These are phyloP conservation scores for Aleiodes sp. DNA, from an alignment of 1,140 invertebrate species.

Conservation along the genomic window DNA sequence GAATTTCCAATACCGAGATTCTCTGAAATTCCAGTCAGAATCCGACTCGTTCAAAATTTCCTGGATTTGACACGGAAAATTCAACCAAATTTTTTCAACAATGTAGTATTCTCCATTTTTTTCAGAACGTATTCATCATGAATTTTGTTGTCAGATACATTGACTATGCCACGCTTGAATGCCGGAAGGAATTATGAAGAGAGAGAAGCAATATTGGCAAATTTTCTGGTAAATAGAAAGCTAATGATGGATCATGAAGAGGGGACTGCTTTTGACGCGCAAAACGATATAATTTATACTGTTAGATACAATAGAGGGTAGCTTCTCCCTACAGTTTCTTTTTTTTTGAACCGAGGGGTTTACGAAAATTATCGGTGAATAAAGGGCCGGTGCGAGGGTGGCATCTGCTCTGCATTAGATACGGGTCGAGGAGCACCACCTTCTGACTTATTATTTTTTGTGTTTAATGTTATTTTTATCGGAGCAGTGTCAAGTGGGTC, in stretches of 20 bases:
- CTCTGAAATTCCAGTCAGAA: too few relatives aligned
- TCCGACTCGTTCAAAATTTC: too few relatives aligned
- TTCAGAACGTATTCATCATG: too few relatives aligned
- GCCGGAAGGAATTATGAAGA: background rate
- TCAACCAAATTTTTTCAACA: too few relatives aligned
- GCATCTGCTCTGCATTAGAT: constrained; percentile 66
- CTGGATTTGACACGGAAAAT: too few relatives aligned
- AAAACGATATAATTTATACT: constrained; percentile 66
- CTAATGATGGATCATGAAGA: constrained; percentile 66
- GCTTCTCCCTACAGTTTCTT: constrained; percentile 49
- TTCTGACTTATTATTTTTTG: constrained; percentile 45
- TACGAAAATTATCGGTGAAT: constrained; percentile 31
- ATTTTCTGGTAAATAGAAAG: constrained; percentile 63
- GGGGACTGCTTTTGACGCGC: constrained; percentile 62
- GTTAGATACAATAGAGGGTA: constrained; percentile 58
- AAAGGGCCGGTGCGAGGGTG: constrained; percentile 49
- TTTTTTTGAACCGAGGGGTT: too few relatives aligned
- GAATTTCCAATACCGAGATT: too few relatives aligned
- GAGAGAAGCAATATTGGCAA: constrained; percentile 56
- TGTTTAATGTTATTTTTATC: background rate
- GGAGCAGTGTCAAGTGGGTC: constrained; percentile 55
- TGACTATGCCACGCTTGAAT: too few relatives aligned
- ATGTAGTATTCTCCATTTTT: too few relatives aligned
- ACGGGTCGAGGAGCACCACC: constrained; percentile 62
- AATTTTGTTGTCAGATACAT: background rate